Evolutionary conservation across 2,888 invertebrate genomes (phyloP).

Genomic region (Tetragonisca angustula): DNA sequence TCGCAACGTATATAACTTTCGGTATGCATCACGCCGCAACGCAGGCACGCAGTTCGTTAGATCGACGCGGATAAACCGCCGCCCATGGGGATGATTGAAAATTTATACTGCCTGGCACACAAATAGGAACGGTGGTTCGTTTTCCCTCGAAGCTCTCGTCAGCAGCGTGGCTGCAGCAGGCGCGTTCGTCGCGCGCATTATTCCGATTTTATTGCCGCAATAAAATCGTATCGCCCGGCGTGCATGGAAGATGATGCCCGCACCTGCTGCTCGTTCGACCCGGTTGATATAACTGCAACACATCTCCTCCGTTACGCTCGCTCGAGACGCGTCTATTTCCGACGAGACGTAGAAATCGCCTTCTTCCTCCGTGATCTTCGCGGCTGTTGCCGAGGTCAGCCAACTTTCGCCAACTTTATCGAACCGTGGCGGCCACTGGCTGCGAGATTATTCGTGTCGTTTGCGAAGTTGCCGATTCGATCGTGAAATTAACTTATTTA

Average conservation of each 20-base stretch:
- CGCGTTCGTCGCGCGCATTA: slow-evolving; percentile 46
- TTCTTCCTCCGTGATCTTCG: slow-evolving; percentile 20
- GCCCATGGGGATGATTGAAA: slow-evolving; percentile 32
- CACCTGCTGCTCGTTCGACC: slow-evolving; percentile 56
- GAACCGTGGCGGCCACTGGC: background rate
- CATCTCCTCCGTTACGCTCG: background rate
- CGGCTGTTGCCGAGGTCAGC: slow-evolving; percentile 9
- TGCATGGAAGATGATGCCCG: slow-evolving; percentile 55
- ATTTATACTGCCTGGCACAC: slow-evolving; percentile 59
- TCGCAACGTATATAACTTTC: background rate
- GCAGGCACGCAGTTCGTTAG: slow-evolving; percentile 44
- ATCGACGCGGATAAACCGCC: slow-evolving; percentile 48
- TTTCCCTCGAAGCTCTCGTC: slow-evolving; percentile 40
- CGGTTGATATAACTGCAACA: slow-evolving; percentile 55
- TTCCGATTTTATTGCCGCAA: slow-evolving; percentile 58
- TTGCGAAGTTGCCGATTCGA: background rate
- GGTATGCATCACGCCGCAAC: background rate
- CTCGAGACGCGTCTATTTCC: slow-evolving; percentile 50
- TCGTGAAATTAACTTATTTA: slow-evolving; percentile 15
- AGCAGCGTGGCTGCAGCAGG: background rate
- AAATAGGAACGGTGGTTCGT: slow-evolving; percentile 23
- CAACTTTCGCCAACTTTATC: slow-evolving; percentile 7
- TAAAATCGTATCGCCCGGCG: slow-evolving; percentile 51
- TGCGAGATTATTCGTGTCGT: background rate
- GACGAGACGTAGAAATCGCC: slow-evolving; percentile 45